phyloP scores from a whole-genome alignment of 2,113 vertebrate species.

The Zapornia atra region DNA sequence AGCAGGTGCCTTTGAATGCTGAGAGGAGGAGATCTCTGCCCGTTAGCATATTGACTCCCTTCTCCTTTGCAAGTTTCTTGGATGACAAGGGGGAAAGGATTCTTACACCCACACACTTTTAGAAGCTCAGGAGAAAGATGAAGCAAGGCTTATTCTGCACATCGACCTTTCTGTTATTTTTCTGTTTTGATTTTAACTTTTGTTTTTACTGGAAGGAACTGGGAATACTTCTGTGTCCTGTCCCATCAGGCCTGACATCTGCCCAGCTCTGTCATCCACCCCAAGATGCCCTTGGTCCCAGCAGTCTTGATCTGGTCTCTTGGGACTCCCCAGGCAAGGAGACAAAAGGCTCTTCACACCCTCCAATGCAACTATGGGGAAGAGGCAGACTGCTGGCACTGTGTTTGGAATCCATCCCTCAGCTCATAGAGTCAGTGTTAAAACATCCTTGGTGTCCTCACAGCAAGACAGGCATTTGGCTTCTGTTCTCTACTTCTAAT shows the following conservation, averaged over 20 bases:
- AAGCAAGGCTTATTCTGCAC: neutral
- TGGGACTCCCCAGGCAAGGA: neutral
- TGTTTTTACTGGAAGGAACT: conserved; percentile 37
- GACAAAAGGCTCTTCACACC: neutral
- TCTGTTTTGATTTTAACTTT: conserved; percentile 57
- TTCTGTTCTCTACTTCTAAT: neutral
- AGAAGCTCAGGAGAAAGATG: neutral
- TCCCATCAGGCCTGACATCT: fast-evolving
- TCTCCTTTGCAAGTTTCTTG: neutral
- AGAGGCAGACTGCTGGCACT: neutral
- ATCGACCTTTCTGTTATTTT: conserved; percentile 54
- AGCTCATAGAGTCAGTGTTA: neutral
- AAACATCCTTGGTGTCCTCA: neutral
- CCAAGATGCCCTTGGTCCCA: neutral
- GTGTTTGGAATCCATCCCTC: fast-evolving
- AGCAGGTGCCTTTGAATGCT: neutral
- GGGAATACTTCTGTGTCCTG: neutral
- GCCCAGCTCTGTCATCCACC: neutral
- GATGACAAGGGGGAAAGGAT: neutral
- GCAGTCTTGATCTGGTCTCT: neutral
- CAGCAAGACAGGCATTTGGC: neutral
- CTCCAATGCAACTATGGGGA: neutral
- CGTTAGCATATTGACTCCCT: neutral
- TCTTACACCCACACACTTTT: neutral
- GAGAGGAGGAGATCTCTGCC: neutral